phyloP scores from a whole-genome alignment of 2,113 vertebrate species.

The Tichodroma muraria region DNA sequence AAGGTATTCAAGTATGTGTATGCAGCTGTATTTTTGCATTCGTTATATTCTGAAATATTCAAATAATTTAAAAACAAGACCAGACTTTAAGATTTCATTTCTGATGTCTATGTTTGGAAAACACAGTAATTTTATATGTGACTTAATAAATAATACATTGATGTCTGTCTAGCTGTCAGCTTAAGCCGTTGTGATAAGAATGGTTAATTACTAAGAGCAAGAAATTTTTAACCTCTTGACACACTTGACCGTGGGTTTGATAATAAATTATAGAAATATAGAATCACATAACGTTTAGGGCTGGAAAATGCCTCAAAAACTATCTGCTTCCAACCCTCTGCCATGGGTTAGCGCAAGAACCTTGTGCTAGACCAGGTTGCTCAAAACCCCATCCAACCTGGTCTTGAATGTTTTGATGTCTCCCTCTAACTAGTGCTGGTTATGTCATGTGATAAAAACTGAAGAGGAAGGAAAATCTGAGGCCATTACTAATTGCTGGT shows the following conservation, averaged over 20 bases:
- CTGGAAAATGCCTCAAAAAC: not conserved
- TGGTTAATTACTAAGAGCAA: not conserved
- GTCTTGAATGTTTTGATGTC: not conserved
- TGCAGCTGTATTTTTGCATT: not conserved
- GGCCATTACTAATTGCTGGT: not conserved
- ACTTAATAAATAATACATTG: not conserved
- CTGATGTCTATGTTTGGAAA: not conserved
- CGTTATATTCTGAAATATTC: not conserved
- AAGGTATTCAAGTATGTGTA: not conserved
- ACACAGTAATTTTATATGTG: not conserved
- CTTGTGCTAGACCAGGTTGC: rapidly evolving
- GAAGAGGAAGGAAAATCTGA: not conserved
- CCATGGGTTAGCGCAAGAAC: not conserved
- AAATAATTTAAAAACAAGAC: not conserved
- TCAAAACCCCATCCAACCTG: not conserved
- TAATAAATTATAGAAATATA: not conserved
- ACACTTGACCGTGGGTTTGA: not conserved
- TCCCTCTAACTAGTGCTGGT: not conserved
- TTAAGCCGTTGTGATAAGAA: not conserved
- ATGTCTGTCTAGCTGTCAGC: not conserved
- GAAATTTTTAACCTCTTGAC: not conserved
- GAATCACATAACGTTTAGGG: not conserved
- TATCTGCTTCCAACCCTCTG: not conserved
- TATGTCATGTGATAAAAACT: not conserved
- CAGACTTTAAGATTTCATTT: not conserved